Evolutionary conservation across 2,888 invertebrate genomes (phyloP).

Genomic region (Diabrotica balteata): DNA sequence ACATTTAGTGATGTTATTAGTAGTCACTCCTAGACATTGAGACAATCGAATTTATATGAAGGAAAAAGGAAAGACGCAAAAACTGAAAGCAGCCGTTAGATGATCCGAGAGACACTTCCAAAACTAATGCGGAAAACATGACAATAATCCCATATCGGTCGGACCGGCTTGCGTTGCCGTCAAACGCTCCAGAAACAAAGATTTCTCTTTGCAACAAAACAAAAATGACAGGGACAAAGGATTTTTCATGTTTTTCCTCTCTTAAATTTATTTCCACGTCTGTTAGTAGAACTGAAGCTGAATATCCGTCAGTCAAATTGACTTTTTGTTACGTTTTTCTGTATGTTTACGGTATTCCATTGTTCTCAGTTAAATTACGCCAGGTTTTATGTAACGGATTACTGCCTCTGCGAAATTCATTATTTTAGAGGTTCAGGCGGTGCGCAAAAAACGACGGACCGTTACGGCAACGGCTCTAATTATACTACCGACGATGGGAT

Average conservation of each 20-base stretch:
- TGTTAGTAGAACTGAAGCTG: constrained; percentile 20
- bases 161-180: background rate
- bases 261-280: constrained; percentile 27
- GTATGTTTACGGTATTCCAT: constrained; percentile 17
- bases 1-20: no score
- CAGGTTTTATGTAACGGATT: constrained; percentile 12
- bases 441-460: background rate
- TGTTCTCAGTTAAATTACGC: constrained; percentile 13
- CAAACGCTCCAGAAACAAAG: constrained; percentile 22
- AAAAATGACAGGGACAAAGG: constrained; percentile 28
- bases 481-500: no score
- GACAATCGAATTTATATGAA: no score
- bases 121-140: constrained; percentile 1
- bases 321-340: constrained; percentile 25
- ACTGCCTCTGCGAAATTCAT: constrained; percentile 11
- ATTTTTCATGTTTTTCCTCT: constrained; percentile 26
- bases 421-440: constrained; percentile 2
- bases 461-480: no score
- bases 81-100: no score
- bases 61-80: no score
- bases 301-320: constrained; percentile 22
- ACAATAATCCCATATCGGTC: constrained; percentile 9
- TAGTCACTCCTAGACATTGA: no score
- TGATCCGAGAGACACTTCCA: no score
- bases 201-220: constrained; percentile 21